These are phyloP conservation scores for Magallana angulata DNA, from an alignment of 1,140 invertebrate species.

Conservation along the genomic window DNA sequence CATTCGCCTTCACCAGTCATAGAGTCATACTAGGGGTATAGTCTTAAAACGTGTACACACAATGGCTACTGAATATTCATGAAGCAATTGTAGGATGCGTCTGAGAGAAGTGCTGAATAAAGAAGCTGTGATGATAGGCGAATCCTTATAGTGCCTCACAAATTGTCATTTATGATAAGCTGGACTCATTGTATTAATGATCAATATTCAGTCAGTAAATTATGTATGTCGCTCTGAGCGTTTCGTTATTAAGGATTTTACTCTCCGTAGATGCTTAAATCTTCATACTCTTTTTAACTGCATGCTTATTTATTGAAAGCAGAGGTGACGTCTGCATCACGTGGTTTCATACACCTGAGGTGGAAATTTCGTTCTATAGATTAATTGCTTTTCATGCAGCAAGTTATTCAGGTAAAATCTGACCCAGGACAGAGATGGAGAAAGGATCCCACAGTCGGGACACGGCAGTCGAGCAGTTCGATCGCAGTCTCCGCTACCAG, in stretches of 20 bases:
- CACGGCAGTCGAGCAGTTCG: background rate
- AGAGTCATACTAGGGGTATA: background rate
- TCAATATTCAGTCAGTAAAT: conserved; percentile 33
- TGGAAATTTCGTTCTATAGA: conserved; percentile 22
- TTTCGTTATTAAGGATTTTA: conserved; percentile 11
- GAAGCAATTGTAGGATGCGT: background rate
- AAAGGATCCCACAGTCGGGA: background rate
- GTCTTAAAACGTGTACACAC: background rate
- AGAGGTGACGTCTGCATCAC: conserved; percentile 4
- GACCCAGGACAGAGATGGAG: conserved; percentile 15
- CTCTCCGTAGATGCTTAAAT: conserved; percentile 14
- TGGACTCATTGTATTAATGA: conserved; percentile 5
- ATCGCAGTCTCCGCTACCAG: background rate
- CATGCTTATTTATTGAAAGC: background rate
- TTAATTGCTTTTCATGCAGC: conserved; percentile 30
- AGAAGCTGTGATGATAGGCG: background rate
- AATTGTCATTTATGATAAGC: conserved; percentile 17
- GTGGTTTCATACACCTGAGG: conserved; percentile 29
- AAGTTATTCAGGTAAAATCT: conserved; percentile 30
- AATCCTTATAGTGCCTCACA: conserved; percentile 13
- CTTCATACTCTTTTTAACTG: conserved; percentile 15
- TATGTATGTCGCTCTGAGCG: conserved; percentile 26
- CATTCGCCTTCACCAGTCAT: background rate
- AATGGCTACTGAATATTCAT: conserved; percentile 2
- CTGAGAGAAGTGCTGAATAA: background rate